Base-by-base conservation (phyloP, 2,113 vertebrate genomes). In the Scytalopus superciliaris region DNA sequence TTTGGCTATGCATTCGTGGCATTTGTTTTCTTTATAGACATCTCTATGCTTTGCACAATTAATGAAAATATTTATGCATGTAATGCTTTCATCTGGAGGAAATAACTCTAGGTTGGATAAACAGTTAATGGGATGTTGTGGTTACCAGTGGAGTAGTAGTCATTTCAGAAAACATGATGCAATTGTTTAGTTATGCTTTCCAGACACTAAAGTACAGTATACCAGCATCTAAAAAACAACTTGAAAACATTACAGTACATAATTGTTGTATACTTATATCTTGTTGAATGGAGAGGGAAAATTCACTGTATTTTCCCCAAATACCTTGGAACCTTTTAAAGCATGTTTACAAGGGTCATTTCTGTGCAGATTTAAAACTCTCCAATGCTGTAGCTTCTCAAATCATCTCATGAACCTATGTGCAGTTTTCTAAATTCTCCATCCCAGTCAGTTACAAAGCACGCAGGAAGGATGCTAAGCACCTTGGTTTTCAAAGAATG, bases 21-120 rank as follows among this genome's bases (percentile, higher is more conserved):
- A 44, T 78, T 89, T 42, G 6, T 82, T 93, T 83, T 44, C 35
- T 76, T 69, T 50, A 72, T 7, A 62, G n/a, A 73, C 45, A 10
- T 9, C 10, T 50, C 47, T 80, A 40, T 64, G 73, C 81, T 76
- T 87, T 52, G 21, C 52, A 63, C 21, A 72, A 63, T 45, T 68
- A 70, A 77, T 44, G 30, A 90, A 89, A 87, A 64, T 56, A 94
- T 63, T 79, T 68, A 30, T 22, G 17, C 3, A 2, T 45, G 35
- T 50, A 90, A 77, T 35, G 22, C 49, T 90, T 96, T 74, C 64
- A 59, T 74, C 50, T 82, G 49, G 39, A 79, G 56, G 73, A 95
- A 93, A 49, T 68, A 68, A 90, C 47, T 93, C 80, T 27, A 57
- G 39, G 37, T 87, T 77, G 93, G 55, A 44, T 87, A 84, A 92